Evolutionary conservation across 1,140 invertebrate species (phyloP), one percentile per base, ranked within the genome.

Genomic region (Globodera ellingtonae): DNA sequence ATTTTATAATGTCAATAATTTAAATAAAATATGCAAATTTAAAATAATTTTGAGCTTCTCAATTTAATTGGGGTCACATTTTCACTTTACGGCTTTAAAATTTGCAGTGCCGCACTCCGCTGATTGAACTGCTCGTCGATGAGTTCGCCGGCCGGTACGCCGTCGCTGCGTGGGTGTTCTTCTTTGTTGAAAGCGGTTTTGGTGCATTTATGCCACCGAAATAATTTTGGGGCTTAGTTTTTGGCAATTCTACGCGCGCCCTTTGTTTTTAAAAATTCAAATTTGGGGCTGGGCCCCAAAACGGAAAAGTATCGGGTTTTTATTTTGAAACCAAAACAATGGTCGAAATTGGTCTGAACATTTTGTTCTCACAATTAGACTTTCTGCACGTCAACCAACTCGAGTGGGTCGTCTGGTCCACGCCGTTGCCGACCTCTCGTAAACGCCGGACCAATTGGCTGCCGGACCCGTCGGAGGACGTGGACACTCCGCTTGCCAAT

Each of bases 181-280:
- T 81, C 56, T 81, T 80, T 73, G 80, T 81, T 46, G 79, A 81
- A 18, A 72, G 67, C 18, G 35, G 50, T n/a, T 81, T 81, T 15
- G 21, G 50, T 81, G 46, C 67, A 69, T 81, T 78, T 81, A 72
- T n/a, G n/a, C n/a, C n/a, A n/a, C n/a, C n/a, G n/a, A n/a, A n/a
- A n/a, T n/a, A n/a, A n/a, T n/a, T n/a, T n/a, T n/a, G n/a, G n/a
- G n/a, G n/a, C n/a, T n/a, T n/a, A n/a, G n/a, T n/a, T n/a, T n/a
- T n/a, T n/a, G n/a, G n/a, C n/a, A n/a, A n/a, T n/a, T n/a, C n/a
- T n/a, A n/a, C n/a, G n/a, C n/a, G n/a, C n/a, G n/a, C n/a, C n/a
- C n/a, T n/a, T n/a, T n/a, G n/a, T n/a, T n/a, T n/a, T n/a, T n/a
- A n/a, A n/a, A n/a, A n/a, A n/a, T n/a, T n/a, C n/a, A n/a, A n/a